phyloP scores from a whole-genome alignment of 2,888 invertebrate species.

The Rhingia campestris region DNA sequence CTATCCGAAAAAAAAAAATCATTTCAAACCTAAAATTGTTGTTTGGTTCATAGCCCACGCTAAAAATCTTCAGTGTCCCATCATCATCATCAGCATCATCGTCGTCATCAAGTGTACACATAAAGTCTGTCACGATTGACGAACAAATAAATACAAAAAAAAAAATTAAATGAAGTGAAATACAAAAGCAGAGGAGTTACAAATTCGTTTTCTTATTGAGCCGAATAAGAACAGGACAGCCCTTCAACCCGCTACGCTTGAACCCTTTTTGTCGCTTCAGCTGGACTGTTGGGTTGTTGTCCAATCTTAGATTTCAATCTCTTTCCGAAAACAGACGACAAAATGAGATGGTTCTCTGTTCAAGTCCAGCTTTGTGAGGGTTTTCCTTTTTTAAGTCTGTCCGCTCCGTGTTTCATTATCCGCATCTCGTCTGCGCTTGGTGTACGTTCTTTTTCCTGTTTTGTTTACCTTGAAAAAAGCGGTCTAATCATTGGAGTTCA shows the following conservation, averaged over 20 bases:
- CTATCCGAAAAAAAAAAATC: slow-evolving; percentile 22
- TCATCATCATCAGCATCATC: slow-evolving; percentile 40
- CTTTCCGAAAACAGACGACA: slow-evolving; percentile 44
- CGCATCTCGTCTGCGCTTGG: slow-evolving; percentile 48
- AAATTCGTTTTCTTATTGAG: slow-evolving; percentile 53
- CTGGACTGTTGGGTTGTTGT: slow-evolving; percentile 24
- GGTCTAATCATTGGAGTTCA: slow-evolving; percentile 62
- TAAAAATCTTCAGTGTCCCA: slow-evolving; percentile 56
- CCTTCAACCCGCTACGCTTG: slow-evolving; percentile 15
- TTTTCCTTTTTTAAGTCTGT: slow-evolving; percentile 25
- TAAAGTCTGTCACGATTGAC: slow-evolving; percentile 63
- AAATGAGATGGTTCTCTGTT: slow-evolving; percentile 55
- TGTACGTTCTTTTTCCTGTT: slow-evolving; percentile 23
- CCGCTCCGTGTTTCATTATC: slow-evolving; percentile 61
- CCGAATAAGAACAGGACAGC: slow-evolving; percentile 3
- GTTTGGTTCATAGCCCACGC: slow-evolving; percentile 53
- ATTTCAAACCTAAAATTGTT: slow-evolving; percentile 20
- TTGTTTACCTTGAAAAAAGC: slow-evolving; percentile 68
- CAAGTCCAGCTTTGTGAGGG: slow-evolving; percentile 32
- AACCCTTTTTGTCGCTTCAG: slow-evolving; percentile 42
- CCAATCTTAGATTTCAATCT: slow-evolving; percentile 70
- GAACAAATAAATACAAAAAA: slow-evolving; percentile 50
- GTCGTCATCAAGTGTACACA: slow-evolving; percentile 45
- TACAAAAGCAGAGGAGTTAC: slow-evolving; percentile 62
- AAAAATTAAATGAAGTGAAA: slow-evolving; percentile 46